Percentiles rank a stretch among this genome's conserved stretches.
Conservation (phyloP, 2,888 invertebrate species). For the Nomada hirtipes region DNA sequence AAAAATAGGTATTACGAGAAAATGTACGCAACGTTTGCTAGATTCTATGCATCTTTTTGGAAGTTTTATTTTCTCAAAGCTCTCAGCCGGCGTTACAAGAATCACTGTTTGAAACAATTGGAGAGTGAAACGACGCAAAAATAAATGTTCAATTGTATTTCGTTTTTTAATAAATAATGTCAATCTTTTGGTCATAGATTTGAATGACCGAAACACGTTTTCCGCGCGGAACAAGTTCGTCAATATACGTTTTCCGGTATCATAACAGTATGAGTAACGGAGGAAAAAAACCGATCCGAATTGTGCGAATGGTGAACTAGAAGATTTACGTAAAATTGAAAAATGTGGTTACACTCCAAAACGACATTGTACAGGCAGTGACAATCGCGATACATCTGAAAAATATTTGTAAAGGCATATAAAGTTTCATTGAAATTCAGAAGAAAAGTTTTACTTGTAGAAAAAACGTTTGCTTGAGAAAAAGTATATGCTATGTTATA, state of each 20-base stretch:
- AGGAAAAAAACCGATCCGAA: conserved; percentile 5
- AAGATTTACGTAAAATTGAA: conserved; percentile 39
- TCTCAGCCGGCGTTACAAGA: conserved; percentile 52
- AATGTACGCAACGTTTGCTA: conserved; percentile 7
- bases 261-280: conserved; percentile 30
- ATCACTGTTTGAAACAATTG: conserved; percentile 21
- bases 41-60: conserved; percentile 15
- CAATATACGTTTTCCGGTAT: conserved; percentile 24
- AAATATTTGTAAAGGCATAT: conserved; percentile 60
- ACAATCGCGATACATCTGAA: conserved; percentile 70
- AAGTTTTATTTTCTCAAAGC: conserved; percentile 23
- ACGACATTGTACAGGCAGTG: conserved; percentile 77
- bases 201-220: neutral
- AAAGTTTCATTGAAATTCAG: conserved; percentile 44
- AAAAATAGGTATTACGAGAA: conserved; percentile 34
- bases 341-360: conserved; percentile 50
- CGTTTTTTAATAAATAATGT: neutral
- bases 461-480: conserved; percentile 49
- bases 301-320: conserved; percentile 39
- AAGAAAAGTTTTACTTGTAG: conserved; percentile 56
- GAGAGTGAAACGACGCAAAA: neutral
- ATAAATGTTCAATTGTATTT: neutral
- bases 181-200: conserved; percentile 1
- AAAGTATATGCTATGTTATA: conserved; percentile 54
- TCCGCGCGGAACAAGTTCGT: neutral